A percentile compares a stretch with the other conserved stretches of the same genome.
Conservation (phyloP, 2,113 vertebrate genomes). For the Cynocephalus volans region DNA sequence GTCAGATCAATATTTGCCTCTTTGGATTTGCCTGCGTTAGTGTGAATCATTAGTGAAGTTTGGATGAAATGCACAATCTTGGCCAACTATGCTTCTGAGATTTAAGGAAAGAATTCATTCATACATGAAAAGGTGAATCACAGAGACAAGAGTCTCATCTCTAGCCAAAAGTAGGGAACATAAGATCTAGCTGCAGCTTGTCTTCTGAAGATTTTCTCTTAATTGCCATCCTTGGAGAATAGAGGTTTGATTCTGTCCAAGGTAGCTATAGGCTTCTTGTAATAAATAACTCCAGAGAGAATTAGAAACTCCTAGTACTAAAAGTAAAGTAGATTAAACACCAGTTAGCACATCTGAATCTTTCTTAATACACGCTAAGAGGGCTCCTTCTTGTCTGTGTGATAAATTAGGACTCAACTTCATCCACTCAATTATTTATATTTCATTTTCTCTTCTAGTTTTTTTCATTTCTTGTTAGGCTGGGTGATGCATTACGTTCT, state of each 20-base stretch:
- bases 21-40: background rate
- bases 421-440: constrained; percentile 62
- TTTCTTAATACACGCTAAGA: background rate
- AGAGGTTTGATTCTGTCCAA: background rate
- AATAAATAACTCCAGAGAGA: background rate
- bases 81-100: background rate
- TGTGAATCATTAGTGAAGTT: constrained; percentile 1
- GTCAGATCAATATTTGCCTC: background rate
- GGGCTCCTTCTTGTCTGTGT: background rate
- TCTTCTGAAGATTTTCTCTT: constrained; percentile 12
- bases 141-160: background rate
- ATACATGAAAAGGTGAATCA: background rate
- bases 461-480: constrained; percentile 63
- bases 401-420: constrained; percentile 43
- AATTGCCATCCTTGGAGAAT: constrained; percentile 59
- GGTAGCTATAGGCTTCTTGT: background rate
- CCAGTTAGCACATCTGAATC: background rate
- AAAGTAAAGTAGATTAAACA: constrained; percentile 29
- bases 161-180: background rate
- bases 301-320: background rate
- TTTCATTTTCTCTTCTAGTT: constrained; percentile 55
- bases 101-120: background rate
- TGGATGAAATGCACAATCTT: constrained; percentile 6
- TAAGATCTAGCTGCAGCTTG: background rate
- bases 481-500: constrained; percentile 56